Conservation (phyloP, 2,113 vertebrate species). For the rat (Rattus norvegicus) region GRCr8 NC_086033.1:67031501-67032000, state of each 20-base stretch:
- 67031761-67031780: neutral
- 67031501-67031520: neutral
- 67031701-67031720: neutral
- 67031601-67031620: neutral
- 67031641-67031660: neutral
- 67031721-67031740: neutral
- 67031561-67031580: too few species aligned
- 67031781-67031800: neutral
- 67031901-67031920: neutral
- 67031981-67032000: neutral
- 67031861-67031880: neutral
- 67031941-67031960: neutral
- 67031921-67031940: neutral
- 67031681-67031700: too few species aligned
- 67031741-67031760: neutral
- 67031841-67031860: neutral
- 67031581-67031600: neutral
- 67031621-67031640: neutral
- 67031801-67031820: neutral
- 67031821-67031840: neutral
- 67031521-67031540: too few species aligned
- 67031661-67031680: neutral
- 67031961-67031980: neutral
- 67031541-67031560: too few species aligned
- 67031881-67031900: neutral